These are phyloP conservation scores for Macropis europaea DNA, from an alignment of 2,888 invertebrate genomes.

Conservation along the genomic window DNA sequence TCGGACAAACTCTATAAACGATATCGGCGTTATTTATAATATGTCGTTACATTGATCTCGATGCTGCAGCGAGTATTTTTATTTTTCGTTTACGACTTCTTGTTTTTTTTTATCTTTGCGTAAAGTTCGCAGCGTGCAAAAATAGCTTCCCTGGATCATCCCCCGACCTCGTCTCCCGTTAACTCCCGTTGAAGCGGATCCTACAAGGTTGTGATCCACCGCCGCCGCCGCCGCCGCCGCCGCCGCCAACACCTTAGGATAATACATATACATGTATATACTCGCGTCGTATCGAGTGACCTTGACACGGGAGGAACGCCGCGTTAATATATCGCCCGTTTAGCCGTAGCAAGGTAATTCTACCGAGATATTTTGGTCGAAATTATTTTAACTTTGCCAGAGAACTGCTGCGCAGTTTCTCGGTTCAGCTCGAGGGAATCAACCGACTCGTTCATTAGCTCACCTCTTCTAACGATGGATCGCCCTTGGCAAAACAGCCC, in stretches of 20 bases:
- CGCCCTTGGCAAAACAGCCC: too few species aligned
- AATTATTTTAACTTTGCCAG: slow-evolving; percentile 42
- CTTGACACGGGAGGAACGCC: neutral
- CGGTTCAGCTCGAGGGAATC: slow-evolving; percentile 6
- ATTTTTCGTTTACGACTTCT: neutral
- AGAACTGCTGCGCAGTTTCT: slow-evolving; percentile 52
- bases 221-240: too few species aligned
- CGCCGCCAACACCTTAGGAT: too few species aligned
- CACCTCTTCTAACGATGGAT: too few species aligned
- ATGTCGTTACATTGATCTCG: neutral
- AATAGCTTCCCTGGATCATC: too few species aligned
- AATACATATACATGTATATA: too few species aligned
- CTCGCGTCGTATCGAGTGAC: neutral
- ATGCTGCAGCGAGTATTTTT: neutral
- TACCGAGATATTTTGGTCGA: slow-evolving; percentile 32
- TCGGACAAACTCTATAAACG: neutral
- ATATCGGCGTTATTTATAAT: neutral
- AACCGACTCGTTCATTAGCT: too few species aligned
- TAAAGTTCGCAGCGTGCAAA: too few species aligned
- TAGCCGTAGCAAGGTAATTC: neutral
- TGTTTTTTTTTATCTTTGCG: neutral
- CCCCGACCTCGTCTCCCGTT: too few species aligned
- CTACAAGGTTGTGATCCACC: too few species aligned
- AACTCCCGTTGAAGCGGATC: too few species aligned
- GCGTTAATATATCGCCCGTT: neutral